phyloP scores from a whole-genome alignment of 2,888 invertebrate genomes.

The Andrena haemorrhoa region DNA sequence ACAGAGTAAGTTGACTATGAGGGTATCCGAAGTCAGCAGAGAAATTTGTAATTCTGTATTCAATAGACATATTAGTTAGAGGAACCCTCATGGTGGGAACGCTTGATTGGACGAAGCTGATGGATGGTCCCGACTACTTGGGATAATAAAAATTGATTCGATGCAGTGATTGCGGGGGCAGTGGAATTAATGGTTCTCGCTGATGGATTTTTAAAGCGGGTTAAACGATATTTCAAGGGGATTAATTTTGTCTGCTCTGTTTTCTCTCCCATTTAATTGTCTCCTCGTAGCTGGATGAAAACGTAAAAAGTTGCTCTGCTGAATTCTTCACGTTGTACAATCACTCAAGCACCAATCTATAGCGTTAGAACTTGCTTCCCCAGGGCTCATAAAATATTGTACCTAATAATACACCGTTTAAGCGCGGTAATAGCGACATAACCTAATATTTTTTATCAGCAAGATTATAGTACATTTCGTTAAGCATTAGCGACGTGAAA shows the following conservation, averaged over 20 bases:
- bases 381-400: neutral
- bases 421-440: neutral
- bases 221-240: conserved; percentile 24
- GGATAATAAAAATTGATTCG: conserved; percentile 45
- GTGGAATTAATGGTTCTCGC: conserved; percentile 31
- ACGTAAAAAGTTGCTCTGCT: neutral
- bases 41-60: neutral
- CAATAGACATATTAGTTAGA: neutral
- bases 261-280: neutral
- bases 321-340: neutral
- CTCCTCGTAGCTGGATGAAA: neutral
- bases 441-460: neutral
- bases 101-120: conserved; percentile 6
- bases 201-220: conserved; percentile 42
- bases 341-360: neutral
- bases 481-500: neutral
- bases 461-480: too few species aligned
- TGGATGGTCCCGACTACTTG: conserved; percentile 20
- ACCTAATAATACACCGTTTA: neutral
- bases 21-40: neutral
- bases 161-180: conserved; percentile 32
- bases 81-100: neutral
- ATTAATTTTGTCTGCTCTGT: conserved; percentile 13
- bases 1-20: too few species aligned
- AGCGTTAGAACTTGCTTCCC: neutral